phyloP scores from a whole-genome alignment of 35 echinoderm and acorn worm species.

The Anneissia japonica region DNA sequence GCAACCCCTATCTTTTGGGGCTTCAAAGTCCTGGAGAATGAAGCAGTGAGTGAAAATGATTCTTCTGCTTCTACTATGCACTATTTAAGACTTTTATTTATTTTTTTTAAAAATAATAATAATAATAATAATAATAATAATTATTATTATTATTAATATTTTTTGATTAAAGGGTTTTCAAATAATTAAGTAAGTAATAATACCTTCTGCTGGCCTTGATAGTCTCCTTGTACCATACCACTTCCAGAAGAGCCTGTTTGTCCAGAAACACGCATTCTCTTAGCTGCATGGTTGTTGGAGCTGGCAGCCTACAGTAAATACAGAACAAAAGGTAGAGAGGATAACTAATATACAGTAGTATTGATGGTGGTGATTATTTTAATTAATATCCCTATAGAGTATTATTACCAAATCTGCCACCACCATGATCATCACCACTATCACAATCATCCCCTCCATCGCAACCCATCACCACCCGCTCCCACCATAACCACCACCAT shows the following conservation, averaged over 20 bases:
- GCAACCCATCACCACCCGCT: background rate
- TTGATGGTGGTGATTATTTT: background rate
- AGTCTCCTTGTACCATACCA: conserved; percentile 74
- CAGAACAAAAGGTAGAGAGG: background rate
- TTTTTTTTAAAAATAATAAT: too few species aligned
- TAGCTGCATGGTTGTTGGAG: conserved; percentile 74
- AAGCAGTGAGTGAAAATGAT: too few species aligned
- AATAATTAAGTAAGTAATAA: too few species aligned
- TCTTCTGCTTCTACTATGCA: too few species aligned
- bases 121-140: too few species aligned
- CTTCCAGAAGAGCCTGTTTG: conserved; percentile 45
- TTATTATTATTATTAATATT: too few species aligned
- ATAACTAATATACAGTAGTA: background rate
- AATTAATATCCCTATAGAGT: background rate
- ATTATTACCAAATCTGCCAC: background rate
- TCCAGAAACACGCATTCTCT: conserved; percentile 61
- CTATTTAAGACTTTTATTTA: too few species aligned
- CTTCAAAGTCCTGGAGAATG: too few species aligned
- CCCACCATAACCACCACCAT: too few species aligned
- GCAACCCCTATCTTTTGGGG: too few species aligned
- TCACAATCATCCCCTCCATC: background rate
- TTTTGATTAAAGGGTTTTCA: too few species aligned
- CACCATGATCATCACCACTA: background rate
- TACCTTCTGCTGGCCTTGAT: conserved; percentile 60
- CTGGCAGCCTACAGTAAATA: conserved; percentile 47